phyloP scores from a whole-genome alignment of 2,113 vertebrate genomes.

The Myotis yumanensis region DNA sequence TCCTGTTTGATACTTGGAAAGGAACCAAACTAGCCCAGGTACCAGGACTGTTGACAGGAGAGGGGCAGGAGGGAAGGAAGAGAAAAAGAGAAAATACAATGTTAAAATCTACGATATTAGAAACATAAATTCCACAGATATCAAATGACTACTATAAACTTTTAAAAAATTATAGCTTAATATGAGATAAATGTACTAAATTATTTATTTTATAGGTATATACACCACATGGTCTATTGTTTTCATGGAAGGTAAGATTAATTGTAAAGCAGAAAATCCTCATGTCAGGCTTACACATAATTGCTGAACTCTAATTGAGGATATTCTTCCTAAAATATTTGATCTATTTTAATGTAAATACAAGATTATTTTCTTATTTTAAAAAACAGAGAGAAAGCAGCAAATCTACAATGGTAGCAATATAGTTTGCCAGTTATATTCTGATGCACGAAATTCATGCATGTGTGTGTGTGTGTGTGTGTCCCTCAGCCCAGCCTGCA shows the following conservation, averaged over 20 bases:
- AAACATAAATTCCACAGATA: slow-evolving; percentile 50
- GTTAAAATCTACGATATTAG: slow-evolving; percentile 72
- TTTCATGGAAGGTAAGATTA: slow-evolving; percentile 46
- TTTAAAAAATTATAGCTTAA: slow-evolving; percentile 43
- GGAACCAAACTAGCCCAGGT: slow-evolving; percentile 99
- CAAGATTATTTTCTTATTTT: not conserved
- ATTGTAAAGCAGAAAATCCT: not conserved
- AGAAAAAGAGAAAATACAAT: slow-evolving; percentile 70
- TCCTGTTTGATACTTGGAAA: slow-evolving; percentile 99
- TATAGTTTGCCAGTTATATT: not conserved
- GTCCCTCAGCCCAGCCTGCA: no score
- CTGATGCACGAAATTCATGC: no score
- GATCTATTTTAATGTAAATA: not conserved
- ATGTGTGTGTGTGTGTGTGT: no score
- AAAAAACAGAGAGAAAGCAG: not conserved
- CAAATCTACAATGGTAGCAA: not conserved
- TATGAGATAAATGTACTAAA: not conserved
- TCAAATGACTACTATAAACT: slow-evolving; percentile 46
- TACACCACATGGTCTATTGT: not conserved
- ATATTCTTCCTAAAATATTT: slow-evolving; percentile 33
- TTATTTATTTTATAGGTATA: not conserved
- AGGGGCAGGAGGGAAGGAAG: not conserved
- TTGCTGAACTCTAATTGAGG: not conserved
- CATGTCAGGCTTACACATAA: not conserved
- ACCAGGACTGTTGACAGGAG: slow-evolving; percentile 94